Evolutionary conservation across 64 coral and sea anemone species (phyloP).

Genomic region (Stylophora pistillata): DNA sequence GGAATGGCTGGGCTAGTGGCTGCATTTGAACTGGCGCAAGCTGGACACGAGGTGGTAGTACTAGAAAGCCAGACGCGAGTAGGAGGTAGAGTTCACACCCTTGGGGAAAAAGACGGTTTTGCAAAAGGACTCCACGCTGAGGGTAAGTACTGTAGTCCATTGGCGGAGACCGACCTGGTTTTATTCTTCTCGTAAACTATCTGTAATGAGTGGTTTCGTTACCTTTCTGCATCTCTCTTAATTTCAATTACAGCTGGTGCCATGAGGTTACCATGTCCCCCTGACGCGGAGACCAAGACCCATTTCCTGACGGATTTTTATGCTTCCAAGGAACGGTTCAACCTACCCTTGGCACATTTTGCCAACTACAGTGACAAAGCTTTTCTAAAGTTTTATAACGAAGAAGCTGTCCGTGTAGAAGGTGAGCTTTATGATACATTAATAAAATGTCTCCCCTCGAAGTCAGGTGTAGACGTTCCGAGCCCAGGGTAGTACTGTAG

Average conservation of each 20-base stretch:
- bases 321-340: too few relatives aligned
- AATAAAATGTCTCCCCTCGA: conserved; percentile 10
- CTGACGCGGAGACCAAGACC: too few relatives aligned
- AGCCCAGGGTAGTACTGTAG: not conserved
- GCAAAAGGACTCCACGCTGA: conserved; percentile 27
- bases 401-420: conserved; percentile 27
- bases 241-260: not conserved
- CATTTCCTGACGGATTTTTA: too few relatives aligned
- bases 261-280: too few relatives aligned
- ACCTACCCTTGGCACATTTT: conserved; percentile 1
- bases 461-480: conserved; percentile 4
- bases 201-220: conserved; percentile 7
- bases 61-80: too few relatives aligned
- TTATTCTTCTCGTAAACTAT: conserved; percentile 1
- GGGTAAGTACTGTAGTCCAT: conserved; percentile 13
- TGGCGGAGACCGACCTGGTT: conserved; percentile 4
- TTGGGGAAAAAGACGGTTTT: too few relatives aligned
- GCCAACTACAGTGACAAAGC: conserved; percentile 7
- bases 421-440: too few relatives aligned
- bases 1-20: too few relatives aligned
- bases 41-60: too few relatives aligned
- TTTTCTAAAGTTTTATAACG: conserved; percentile 44
- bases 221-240: not conserved
- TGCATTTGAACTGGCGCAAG: too few relatives aligned
- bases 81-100: too few relatives aligned